These are phyloP conservation scores for Archegozetes longisetosus DNA, from an alignment of 1,140 invertebrate species.

Conservation along the genomic window DNA sequence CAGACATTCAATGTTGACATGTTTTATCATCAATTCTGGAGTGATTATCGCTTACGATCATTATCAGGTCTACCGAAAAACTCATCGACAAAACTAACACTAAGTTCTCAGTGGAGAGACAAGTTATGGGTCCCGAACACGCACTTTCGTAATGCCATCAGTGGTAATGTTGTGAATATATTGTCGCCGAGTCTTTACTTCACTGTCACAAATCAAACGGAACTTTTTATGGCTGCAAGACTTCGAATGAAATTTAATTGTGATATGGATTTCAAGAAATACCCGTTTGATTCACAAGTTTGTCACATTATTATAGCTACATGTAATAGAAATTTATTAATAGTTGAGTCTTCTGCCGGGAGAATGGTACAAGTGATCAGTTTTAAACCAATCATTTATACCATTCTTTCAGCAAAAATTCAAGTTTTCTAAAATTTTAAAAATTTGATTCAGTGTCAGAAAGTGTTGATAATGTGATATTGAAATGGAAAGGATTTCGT, in stretches of 20 bases:
- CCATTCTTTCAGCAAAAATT: no score
- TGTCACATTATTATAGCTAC: conserved; percentile 11
- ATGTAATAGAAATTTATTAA: not conserved
- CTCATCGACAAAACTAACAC: no score
- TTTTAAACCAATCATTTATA: no score
- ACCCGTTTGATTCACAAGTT: conserved; percentile 12
- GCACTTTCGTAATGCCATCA: conserved; percentile 20
- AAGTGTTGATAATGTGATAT: conserved; percentile 3
- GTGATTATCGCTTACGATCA: conserved; percentile 14
- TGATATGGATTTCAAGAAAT: conserved; percentile 14
- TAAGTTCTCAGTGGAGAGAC: conserved; percentile 16
- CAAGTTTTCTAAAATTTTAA: not conserved
- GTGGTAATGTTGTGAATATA: conserved; percentile 10
- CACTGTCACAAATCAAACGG: conserved; percentile 7
- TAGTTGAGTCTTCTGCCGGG: no score
- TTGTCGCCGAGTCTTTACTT: conserved; percentile 7
- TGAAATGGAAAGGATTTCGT: conserved; percentile 7
- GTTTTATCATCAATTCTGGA: conserved; percentile 20
- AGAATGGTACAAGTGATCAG: no score
- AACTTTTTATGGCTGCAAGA: conserved; percentile 10
- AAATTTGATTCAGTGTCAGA: conserved; percentile 10
- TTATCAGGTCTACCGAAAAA: no score
- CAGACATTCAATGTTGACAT: conserved; percentile 19
- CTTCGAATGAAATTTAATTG: conserved; percentile 7
- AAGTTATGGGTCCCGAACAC: conserved; percentile 20